phyloP scores from a whole-genome alignment of 2,797 vertebrate genomes.

The Gila robusta region DNA sequence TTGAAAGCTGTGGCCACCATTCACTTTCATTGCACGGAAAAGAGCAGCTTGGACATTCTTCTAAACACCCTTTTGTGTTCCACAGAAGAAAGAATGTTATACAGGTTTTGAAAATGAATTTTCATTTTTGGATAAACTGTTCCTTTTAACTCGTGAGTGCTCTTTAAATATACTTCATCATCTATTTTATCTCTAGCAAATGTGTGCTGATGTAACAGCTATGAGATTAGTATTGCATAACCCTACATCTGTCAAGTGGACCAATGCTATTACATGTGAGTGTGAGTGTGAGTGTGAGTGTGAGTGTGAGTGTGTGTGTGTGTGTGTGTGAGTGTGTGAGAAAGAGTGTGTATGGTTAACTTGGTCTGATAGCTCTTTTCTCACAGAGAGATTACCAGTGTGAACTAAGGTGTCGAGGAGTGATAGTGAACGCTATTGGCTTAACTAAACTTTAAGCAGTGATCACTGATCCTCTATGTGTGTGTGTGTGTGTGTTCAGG shows the following conservation, averaged over 20 bases:
- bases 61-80: not conserved
- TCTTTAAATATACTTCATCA: slow-evolving; percentile 36
- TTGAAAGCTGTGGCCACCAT: not conserved
- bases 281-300: slow-evolving; percentile 13
- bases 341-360: slow-evolving; percentile 45
- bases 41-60: not conserved
- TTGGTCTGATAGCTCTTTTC: slow-evolving; percentile 48
- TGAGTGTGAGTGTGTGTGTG: slow-evolving; percentile 8
- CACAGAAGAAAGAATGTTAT: not conserved
- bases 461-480: slow-evolving; percentile 17
- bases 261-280: slow-evolving; percentile 37
- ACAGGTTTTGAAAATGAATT: not conserved
- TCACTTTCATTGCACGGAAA: not conserved
- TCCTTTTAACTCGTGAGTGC: slow-evolving; percentile 11
- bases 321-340: slow-evolving; percentile 4
- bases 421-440: slow-evolving; percentile 49
- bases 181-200: slow-evolving; percentile 46
- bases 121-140: not conserved
- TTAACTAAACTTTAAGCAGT: slow-evolving; percentile 45
- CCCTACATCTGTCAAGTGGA: slow-evolving; percentile 58
- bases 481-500: slow-evolving; percentile 65
- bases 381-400: slow-evolving; percentile 46
- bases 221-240: slow-evolving; percentile 55
- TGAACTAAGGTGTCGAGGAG: slow-evolving; percentile 41
- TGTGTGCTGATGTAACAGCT: slow-evolving; percentile 58